Evolutionary conservation across 1,140 invertebrate genomes (phyloP), one percentile per base, ranked within the genome.

Genomic region (Amphibalanus amphitrite): DNA sequence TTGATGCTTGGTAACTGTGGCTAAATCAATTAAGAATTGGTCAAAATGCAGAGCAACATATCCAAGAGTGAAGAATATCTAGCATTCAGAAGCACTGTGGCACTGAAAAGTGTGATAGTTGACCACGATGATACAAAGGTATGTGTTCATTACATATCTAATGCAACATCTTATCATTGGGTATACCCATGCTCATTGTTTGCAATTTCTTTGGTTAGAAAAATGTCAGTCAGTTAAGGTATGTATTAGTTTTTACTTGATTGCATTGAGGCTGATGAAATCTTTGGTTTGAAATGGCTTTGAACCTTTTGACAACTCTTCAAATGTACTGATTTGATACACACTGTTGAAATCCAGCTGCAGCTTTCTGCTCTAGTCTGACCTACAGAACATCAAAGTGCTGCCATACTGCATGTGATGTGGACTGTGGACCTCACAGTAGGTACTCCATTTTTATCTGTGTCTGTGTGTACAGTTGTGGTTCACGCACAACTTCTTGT

Each of bases 71-170:
- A 85, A 75, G 92, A 94, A 80, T 94, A 94, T 82, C 81, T 88
- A 69, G 92, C 90, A 81, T 94, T 93, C 80, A 83, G 91, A 72
- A 90, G 90, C 78, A 90, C 86, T 73, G 85, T 94, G 71, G 89
- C 91, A 33, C 82, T 91, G 26, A 84, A 88, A 77, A 88, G 89
- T 85, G 87, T 93, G 70, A 84, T 89, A 69, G 89, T 94, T 67
- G 91, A 93, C 79, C 82, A 85, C 71, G 86, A 92, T 79, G 83
- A 86, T 68, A 82, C 85, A 29, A 92, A 92, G 85, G 88, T 89
- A 82, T 78, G 25, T 69, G 65, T 29, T 28, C 25, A 28, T 68
- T 64, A 38, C 67, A 64, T 71, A n/a, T 70, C 59, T 30, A 72
- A 72, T 72, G 68, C 72, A 38, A 10, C 29, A 10, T 59, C 20